Evolutionary conservation across 1,140 invertebrate genomes (phyloP).

Genomic region (Formica selysi): DNA sequence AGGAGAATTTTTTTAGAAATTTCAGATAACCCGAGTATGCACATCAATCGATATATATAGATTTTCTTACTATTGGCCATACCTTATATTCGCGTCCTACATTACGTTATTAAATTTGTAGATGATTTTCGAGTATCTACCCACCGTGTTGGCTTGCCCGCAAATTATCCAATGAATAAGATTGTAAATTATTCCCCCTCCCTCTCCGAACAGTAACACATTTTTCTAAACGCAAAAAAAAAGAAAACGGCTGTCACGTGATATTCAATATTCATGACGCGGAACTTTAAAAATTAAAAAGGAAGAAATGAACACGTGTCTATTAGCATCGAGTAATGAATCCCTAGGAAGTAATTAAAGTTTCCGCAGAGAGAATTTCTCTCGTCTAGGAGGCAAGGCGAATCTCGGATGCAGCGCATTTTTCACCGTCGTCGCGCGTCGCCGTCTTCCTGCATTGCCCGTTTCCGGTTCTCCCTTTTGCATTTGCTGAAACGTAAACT

Average conservation of each 20-base stretch:
- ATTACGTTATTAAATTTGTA: slow-evolving; percentile 24
- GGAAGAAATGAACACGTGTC: slow-evolving; percentile 77
- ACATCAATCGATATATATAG: background rate
- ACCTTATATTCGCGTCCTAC: background rate
- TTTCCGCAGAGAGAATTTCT: slow-evolving; percentile 79
- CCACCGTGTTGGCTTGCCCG: background rate
- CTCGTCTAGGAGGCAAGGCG: slow-evolving; percentile 51
- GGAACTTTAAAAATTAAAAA: slow-evolving; percentile 77
- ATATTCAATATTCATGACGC: slow-evolving; percentile 79
- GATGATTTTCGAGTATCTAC: background rate
- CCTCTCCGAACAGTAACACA: slow-evolving; percentile 31
- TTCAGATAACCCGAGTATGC: background rate
- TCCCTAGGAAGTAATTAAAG: slow-evolving; percentile 83
- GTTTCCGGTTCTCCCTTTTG: slow-evolving; percentile 61
- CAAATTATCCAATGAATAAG: slow-evolving; percentile 25
- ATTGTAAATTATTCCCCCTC: slow-evolving; percentile 53
- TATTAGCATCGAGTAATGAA: slow-evolving; percentile 84
- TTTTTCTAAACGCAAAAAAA: slow-evolving; percentile 38
- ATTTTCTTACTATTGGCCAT: slow-evolving; percentile 1
- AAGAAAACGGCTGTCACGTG: slow-evolving; percentile 51
- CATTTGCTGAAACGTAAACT: slow-evolving; percentile 50
- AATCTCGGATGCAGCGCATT: slow-evolving; percentile 74
- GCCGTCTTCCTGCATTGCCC: slow-evolving; percentile 66
- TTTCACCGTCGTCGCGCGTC: slow-evolving; percentile 76
- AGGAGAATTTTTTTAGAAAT: background rate